phyloP scores from a whole-genome alignment of 2,113 vertebrate species.

The Xiphophorus couchianus region DNA sequence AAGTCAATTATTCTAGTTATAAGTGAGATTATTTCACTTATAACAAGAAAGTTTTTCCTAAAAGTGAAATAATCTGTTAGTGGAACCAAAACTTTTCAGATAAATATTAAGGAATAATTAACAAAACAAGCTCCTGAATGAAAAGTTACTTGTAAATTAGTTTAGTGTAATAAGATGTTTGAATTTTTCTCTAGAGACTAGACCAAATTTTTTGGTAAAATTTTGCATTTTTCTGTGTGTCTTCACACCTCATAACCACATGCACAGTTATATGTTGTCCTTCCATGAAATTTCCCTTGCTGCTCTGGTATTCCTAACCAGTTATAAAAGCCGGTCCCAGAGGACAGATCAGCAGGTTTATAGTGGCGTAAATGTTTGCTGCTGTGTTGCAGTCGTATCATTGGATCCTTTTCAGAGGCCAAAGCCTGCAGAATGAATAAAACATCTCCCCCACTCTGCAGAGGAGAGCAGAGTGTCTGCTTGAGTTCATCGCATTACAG shows the following conservation, averaged over 20 bases:
- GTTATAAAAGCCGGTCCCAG: constrained; percentile 57
- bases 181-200: too few relatives aligned
- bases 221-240: too few relatives aligned
- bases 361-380: constrained; percentile 53
- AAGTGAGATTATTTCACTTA: too few relatives aligned
- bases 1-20: too few relatives aligned
- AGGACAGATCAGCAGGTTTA: constrained; percentile 64
- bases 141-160: too few relatives aligned
- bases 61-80: too few relatives aligned
- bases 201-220: too few relatives aligned
- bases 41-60: too few relatives aligned
- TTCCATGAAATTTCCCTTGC: constrained; percentile 38
- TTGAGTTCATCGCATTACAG: constrained; percentile 64
- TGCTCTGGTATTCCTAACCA: constrained; percentile 52
- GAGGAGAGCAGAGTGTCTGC: constrained; percentile 27
- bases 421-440: constrained; percentile 70
- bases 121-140: too few relatives aligned
- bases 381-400: constrained; percentile 54
- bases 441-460: constrained; percentile 58
- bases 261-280: constrained; percentile 21
- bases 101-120: too few relatives aligned
- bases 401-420: constrained; percentile 51
- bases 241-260: constrained; percentile 18
- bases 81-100: too few relatives aligned
- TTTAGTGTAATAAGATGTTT: too few relatives aligned